Conservation (phyloP, 2,888 invertebrate genomes). For the Drosophila crucigera region DNA sequence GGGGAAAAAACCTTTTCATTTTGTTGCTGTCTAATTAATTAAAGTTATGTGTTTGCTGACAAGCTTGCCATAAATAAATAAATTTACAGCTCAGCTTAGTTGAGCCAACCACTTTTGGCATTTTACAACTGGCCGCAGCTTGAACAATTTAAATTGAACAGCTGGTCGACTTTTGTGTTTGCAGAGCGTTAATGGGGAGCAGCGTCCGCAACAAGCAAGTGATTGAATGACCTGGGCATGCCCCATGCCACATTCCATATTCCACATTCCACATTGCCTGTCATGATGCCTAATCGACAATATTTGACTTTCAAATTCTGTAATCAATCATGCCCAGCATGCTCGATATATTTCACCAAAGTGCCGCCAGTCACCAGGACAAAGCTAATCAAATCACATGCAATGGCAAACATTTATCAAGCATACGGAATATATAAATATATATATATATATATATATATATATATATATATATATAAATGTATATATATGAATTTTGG, state of each 20-base stretch:
- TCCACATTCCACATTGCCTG: slow-evolving; percentile 23
- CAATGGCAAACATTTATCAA: slow-evolving; percentile 70
- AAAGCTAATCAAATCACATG: slow-evolving; percentile 74
- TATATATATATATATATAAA: not conserved
- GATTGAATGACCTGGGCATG: slow-evolving; percentile 30
- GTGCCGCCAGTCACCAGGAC: slow-evolving; percentile 44
- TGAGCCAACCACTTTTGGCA: slow-evolving; percentile 19
- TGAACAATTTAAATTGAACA: slow-evolving; percentile 48
- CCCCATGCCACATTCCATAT: not conserved
- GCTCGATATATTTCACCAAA: slow-evolving; percentile 47
- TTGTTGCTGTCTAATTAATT: slow-evolving; percentile 76
- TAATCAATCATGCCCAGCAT: slow-evolving; percentile 66
- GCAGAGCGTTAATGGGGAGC: slow-evolving; percentile 5
- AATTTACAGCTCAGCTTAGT: slow-evolving; percentile 57
- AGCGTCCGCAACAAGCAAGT: slow-evolving; percentile 27
- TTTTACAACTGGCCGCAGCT: slow-evolving; percentile 25
- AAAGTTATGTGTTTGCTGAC: slow-evolving; percentile 69
- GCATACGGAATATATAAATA: slow-evolving; percentile 34
- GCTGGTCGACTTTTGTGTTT: slow-evolving; percentile 5
- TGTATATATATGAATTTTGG: slow-evolving; percentile 25
- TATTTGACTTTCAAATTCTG: slow-evolving; percentile 73
- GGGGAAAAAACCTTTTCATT: slow-evolving; percentile 11
- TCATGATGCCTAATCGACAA: slow-evolving; percentile 63
- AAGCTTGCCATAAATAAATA: slow-evolving; percentile 61
- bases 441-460: not conserved